Evolutionary conservation across 2,113 vertebrate species (phyloP), one percentile per base, ranked within the genome.

Genomic region (Prietella phreatophila): DNA sequence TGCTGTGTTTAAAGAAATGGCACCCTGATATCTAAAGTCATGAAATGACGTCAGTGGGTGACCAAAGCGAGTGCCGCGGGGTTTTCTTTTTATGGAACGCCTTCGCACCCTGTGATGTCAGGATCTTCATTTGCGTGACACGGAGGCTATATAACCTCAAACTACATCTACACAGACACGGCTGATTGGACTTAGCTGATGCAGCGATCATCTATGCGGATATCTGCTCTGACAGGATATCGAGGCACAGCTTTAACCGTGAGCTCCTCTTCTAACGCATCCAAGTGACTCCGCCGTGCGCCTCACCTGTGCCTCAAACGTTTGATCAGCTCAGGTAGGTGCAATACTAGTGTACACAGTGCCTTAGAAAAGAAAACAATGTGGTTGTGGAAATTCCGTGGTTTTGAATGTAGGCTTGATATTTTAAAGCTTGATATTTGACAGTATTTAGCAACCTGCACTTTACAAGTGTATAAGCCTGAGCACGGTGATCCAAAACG

Each of bases 181-280:
- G 87, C 93, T 95, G 95, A 96, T 96, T 96, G 95, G 95, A 93
- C 89, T 93, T 93, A 90, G 93, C 93, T 92, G 91, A 90, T 93
- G 89, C 91, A 89, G 89, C 86, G 65, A 82, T 93, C 93, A 94
- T 94, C 95, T 94, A 90, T 86, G 81, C 90, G 93, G 89, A 87
- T 67, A 61, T 85, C 75, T 86, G 88, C 85, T 92, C 91, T 92
- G 85, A 63, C 56, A 79, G 36, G 86, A 67, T 58, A 87, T 47
- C 58, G 71, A 75, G 83, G 79, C 61, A 87, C 84, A 85, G 82
- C 75, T 87, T 39, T 71, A 81, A 73, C 27, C 27, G 1, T 58
- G 20, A n/a, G 53, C 87, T 89, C 81, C 73, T 60, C 27, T 71
- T 39, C 53, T 56, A 60, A n/a, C 42, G 27, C 39, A 56, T 84